Evolutionary conservation across 1,140 invertebrate species (phyloP).

Genomic region (Pinna nobilis): DNA sequence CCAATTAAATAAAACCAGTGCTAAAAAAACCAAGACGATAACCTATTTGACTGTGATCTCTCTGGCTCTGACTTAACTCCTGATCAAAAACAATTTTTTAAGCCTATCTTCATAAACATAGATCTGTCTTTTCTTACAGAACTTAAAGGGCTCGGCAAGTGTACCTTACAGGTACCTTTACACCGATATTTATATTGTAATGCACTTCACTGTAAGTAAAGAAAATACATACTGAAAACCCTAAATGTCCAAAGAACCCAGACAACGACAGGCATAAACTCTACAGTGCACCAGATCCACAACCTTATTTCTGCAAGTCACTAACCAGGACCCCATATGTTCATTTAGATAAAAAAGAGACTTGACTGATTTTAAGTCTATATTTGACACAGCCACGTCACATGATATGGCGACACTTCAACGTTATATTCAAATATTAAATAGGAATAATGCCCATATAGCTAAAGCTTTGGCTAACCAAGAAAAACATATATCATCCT

Average conservation of each 20-base stretch:
- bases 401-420: background rate
- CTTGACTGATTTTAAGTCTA: background rate
- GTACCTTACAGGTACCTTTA: constrained; percentile 4
- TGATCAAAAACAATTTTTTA: constrained; percentile 9
- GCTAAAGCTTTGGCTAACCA: constrained; percentile 14
- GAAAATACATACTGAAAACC: background rate
- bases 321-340: too few relatives aligned
- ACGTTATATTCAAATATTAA: constrained; percentile 19
- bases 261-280: constrained; percentile 4
- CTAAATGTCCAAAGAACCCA: constrained; percentile 2
- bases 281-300: constrained; percentile 7
- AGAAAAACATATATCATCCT: constrained; percentile 4
- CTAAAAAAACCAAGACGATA: background rate
- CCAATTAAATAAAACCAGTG: background rate
- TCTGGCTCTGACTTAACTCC: constrained; percentile 13
- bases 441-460: constrained; percentile 16
- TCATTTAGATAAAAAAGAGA: background rate
- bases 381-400: constrained; percentile 2
- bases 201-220: background rate
- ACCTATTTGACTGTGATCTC: constrained; percentile 24
- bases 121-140: constrained; percentile 29
- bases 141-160: constrained; percentile 23
- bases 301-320: background rate
- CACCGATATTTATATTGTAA: too few relatives aligned
- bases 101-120: constrained; percentile 5